Percentiles rank a stretch among this genome's conserved stretches.
phyloP scores from a whole-genome alignment of 2,797 vertebrate genomes.

The Natrix natrix region DNA sequence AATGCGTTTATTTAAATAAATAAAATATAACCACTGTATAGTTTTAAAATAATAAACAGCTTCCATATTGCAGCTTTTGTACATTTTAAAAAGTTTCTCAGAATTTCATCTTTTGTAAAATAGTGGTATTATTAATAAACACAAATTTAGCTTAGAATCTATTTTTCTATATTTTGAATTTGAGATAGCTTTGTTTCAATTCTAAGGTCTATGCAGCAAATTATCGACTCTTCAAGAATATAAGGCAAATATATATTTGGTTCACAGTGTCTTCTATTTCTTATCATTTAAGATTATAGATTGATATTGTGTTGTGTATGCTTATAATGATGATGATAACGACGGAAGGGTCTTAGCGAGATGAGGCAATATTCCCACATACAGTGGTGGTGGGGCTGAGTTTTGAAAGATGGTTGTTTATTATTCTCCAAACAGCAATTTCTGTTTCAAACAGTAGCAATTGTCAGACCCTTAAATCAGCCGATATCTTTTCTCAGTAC shows the following conservation, averaged over 20 bases:
- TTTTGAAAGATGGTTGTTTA: not conserved
- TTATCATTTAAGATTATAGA: not conserved
- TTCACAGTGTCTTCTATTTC: not conserved
- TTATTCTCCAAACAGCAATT: not conserved
- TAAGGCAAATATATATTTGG: not conserved
- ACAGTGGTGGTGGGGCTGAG: not conserved
- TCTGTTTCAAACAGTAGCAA: not conserved
- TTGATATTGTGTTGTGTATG: not conserved
- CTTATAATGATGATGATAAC: not conserved
- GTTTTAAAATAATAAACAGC: not conserved
- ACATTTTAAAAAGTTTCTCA: not conserved
- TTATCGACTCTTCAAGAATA: not conserved
- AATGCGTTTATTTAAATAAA: not conserved
- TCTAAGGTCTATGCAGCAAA: not conserved
- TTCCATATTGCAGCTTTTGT: not conserved
- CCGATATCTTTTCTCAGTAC: constrained; percentile 18
- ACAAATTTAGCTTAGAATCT: not conserved
- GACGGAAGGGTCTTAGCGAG: not conserved
- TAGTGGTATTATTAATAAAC: not conserved
- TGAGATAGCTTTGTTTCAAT: not conserved
- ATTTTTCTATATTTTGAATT: not conserved
- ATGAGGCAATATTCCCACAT: not conserved
- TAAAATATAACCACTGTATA: not conserved
- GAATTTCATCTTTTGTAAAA: not conserved
- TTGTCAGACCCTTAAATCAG: not conserved